Conservation (phyloP, 2,888 invertebrate genomes). For the Suillia variegata region DNA sequence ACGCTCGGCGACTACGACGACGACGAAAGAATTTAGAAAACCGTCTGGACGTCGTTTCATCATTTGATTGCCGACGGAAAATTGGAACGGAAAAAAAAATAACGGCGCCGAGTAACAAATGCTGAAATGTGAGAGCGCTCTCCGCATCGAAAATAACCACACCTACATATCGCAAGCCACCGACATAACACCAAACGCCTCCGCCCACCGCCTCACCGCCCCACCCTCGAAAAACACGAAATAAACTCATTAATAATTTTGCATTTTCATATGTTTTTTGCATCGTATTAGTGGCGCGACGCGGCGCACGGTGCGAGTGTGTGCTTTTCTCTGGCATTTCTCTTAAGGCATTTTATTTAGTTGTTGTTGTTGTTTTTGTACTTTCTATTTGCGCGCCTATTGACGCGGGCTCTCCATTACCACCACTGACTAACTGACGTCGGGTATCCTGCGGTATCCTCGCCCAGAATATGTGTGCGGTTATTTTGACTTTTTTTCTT, state of each 20-base stretch:
- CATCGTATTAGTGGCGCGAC: too few relatives aligned
- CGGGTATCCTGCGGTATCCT: background rate
- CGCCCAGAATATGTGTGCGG: background rate
- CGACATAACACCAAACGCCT: background rate
- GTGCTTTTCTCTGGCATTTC: slow-evolving; percentile 1
- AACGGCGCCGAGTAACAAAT: slow-evolving; percentile 14
- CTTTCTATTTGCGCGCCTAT: slow-evolving; percentile 24
- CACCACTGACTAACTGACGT: background rate
- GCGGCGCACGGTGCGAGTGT: background rate
- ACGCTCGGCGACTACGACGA: too few relatives aligned
- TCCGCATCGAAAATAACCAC: background rate
- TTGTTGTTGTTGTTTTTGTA: slow-evolving; percentile 18
- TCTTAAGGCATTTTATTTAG: too few relatives aligned
- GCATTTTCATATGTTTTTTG: background rate
- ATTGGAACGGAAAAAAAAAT: slow-evolving; percentile 5
- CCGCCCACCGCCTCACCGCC: background rate
- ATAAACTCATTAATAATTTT: slow-evolving; percentile 2
- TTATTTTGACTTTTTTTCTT: background rate
- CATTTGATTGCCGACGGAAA: slow-evolving; percentile 37
- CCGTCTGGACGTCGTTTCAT: slow-evolving; percentile 9
- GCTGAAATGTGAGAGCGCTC: background rate
- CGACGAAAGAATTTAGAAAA: slow-evolving; percentile 10
- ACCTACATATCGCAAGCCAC: background rate
- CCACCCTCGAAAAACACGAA: background rate
- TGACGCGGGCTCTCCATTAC: slow-evolving; percentile 1